Percentiles rank a stretch among this genome's conserved stretches.
These are phyloP conservation scores for Tylochromis polylepis DNA, from an alignment of 2,113 vertebrate species.

Conservation along the genomic window DNA sequence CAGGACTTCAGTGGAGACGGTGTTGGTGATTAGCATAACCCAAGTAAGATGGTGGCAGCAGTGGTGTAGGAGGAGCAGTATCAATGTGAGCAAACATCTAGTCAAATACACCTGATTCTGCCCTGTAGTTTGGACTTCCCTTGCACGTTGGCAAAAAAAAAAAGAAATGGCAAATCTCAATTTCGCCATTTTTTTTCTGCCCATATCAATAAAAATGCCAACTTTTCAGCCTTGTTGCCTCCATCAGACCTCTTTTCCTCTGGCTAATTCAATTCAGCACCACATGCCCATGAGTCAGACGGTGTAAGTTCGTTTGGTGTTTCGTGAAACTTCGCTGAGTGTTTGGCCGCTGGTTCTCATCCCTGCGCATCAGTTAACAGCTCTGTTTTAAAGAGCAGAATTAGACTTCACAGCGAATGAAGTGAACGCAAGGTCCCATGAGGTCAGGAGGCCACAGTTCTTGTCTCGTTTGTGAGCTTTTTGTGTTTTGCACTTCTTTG, in stretches of 20 bases:
- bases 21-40: background rate
- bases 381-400: background rate
- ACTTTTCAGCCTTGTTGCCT: background rate
- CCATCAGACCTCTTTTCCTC: background rate
- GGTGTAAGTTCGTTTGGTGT: background rate
- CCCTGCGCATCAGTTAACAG: background rate
- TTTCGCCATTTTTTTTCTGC: background rate
- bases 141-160: background rate
- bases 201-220: background rate
- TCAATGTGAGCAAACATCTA: background rate
- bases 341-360: background rate
- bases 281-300: fast-evolving
- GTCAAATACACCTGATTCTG: background rate
- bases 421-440: background rate
- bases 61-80: background rate
- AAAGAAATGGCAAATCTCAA: background rate
- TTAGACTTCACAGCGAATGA: background rate
- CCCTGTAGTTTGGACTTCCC: background rate
- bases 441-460: background rate
- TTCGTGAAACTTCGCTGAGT: background rate
- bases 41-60: background rate
- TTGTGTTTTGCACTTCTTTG: background rate
- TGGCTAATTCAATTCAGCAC: background rate
- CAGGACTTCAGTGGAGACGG: background rate
- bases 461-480: background rate